Evolutionary conservation across 2,888 invertebrate species (phyloP).

Genomic region (Lutraria lutraria): DNA sequence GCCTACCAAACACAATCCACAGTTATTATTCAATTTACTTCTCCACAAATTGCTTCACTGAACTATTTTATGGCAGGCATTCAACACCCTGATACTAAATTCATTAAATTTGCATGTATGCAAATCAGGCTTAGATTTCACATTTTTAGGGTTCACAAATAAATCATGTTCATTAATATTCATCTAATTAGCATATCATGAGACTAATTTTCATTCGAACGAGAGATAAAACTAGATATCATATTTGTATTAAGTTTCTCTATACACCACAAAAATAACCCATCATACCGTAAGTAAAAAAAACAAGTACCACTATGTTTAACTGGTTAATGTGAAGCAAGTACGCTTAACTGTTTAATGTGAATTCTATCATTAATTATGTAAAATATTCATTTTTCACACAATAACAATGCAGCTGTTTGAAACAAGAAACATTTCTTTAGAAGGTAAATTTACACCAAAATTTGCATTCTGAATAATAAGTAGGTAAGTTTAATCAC

Average conservation of each 20-base stretch:
- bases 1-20: background rate
- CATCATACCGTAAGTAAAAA: background rate
- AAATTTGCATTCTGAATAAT: slow-evolving; percentile 23
- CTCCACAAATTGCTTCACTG: background rate
- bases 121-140: slow-evolving; percentile 19
- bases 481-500: background rate
- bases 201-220: slow-evolving; percentile 13
- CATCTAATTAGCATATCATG: slow-evolving; percentile 37
- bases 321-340: background rate
- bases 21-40: background rate
- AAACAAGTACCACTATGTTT: background rate
- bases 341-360: background rate
- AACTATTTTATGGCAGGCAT: background rate
- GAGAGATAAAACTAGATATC: slow-evolving; percentile 5
- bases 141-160: slow-evolving; percentile 1
- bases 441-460: background rate
- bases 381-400: slow-evolving; percentile 10
- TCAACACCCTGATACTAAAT: slow-evolving; percentile 20
- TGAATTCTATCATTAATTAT: slow-evolving; percentile 13
- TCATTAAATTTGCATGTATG: slow-evolving; percentile 16
- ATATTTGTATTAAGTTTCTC: background rate
- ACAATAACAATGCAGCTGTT: slow-evolving; percentile 16
- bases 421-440: slow-evolving; percentile 14
- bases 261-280: background rate
- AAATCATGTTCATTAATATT: slow-evolving; percentile 37